Base-by-base conservation (phyloP, 1,140 invertebrate genomes). In the Chrysoperla carnea region DNA sequence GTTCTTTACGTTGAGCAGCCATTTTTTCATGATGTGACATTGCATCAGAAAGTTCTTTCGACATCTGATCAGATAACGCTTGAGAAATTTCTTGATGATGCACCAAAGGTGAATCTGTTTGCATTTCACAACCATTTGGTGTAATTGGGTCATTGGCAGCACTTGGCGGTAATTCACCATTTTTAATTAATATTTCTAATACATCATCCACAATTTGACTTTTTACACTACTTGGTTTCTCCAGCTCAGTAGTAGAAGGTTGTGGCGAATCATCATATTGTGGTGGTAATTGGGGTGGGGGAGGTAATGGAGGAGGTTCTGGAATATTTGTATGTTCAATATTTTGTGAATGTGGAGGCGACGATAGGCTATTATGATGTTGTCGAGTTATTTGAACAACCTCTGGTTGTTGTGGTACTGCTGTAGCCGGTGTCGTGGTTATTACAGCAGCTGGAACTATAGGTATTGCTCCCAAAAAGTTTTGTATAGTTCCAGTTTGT, bases 201-300 rank as follows among this genome's bases (percentile, higher is more conserved):
- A 95, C 89, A 62, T 95, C 90, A 56, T 93, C 90, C 44, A 95
- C 84, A 31, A 84, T 83, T 59, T 93, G 86, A 56, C 80, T 81
- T 52, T 86, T 85, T 11, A 83, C 64, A 48, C 69, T 67, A 42
- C 54, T 68, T 23, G 17, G 17, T 45, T 75, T 75, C 40, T 61
- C 64, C 35, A 47, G 51, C 46, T 11, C 8, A 11, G 48, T 48
- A 13, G 45, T 46, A 42, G 46, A 46, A 48, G 49, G 47, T 40
- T 54, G 41, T 59, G 60, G 27, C 48, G 46, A 31, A 43, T 48
- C 35, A 12, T 40, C 27, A 35, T 11, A 33, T 33, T 33, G 31
- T 33, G 31, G 2, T 12, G n/a, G 31, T 27, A 13, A 15, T 3
- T 33, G 36, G 3, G 14, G n/a, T 7, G 40, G 33, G 4, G 36